Evolutionary conservation across 2,797 vertebrate species (phyloP), one percentile per base, ranked within the genome.

Genomic region (Podargus strigoides): DNA sequence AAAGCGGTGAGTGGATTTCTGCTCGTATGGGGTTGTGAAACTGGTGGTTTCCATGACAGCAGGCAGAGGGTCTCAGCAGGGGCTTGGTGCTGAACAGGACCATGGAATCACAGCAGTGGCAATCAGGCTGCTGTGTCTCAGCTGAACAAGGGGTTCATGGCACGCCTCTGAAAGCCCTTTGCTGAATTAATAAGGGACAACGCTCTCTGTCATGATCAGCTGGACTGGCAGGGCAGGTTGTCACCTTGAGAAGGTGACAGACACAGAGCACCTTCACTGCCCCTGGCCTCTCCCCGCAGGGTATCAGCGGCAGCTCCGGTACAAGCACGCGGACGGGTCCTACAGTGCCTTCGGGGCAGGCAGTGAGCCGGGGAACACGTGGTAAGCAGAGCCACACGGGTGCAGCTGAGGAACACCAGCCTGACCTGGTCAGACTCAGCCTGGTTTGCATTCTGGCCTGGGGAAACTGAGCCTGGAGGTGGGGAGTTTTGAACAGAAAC

Each of bases 311-410:
- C 98, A 99, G 26, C 98, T 99, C 73, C 97, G 32, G 34, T 99
- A 98, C 97, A 99, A 98, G 86, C 98, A 99, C n/a, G 14, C 85
- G 3, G 98, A 99, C 0, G 98, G 98, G 9, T 99, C 99, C 11
- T 99, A 98, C 97, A 99, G 99, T 26, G 98, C 98, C 60, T 99
- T 99, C 60, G 98, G 98, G 55, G 96, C 97, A 82, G 95, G 85
- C 53, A 96, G 27, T 0, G 98, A 98, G 53, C 98, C 98, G 69
- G 99, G 98, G 67, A 99, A 99, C 93, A 99, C 99, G 55, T 99
- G 98, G 98, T 99, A 91, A 98, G 98, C 56, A 78, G 28, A 14
- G 1, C 26, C 27, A 75, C n/a, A 46, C 28, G 55, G 36, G 44
- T 28, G 44, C 30, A 32, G 63, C 6, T 55, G 52, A 86, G 5